Conservation (phyloP, 1,140 invertebrate genomes). For the Trissolcus basalis region DNA sequence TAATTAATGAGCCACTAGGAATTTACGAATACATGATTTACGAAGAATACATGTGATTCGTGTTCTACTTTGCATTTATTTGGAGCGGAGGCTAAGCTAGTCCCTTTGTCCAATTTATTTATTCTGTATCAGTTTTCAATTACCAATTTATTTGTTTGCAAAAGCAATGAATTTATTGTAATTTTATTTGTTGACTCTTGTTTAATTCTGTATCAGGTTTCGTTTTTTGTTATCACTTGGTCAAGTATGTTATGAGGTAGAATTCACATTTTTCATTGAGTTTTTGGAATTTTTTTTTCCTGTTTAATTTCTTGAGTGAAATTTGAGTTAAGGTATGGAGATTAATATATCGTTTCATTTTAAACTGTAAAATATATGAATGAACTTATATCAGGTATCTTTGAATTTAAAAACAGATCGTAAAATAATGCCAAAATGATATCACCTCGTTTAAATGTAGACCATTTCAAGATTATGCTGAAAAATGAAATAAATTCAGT, state of each 20-base stretch:
- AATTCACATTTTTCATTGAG: too few species aligned
- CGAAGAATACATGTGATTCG: conserved; percentile 63
- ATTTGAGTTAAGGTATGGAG: too few species aligned
- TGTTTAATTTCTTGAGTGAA: too few species aligned
- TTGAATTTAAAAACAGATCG: conserved; percentile 18
- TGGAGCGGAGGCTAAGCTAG: conserved; percentile 58
- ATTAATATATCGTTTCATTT: too few species aligned
- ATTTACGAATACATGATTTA: conserved; percentile 72
- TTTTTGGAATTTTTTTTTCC: too few species aligned
- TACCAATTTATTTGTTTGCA: conserved; percentile 7
- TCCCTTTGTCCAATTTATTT: conserved; percentile 65
- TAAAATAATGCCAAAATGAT: conserved; percentile 35
- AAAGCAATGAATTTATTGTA: not conserved
- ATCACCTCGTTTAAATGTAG: conserved; percentile 49
- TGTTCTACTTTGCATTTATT: conserved; percentile 61
- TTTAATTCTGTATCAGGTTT: conserved; percentile 18
- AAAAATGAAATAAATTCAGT: conserved; percentile 50
- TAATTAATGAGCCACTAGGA: conserved; percentile 74
- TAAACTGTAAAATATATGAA: too few species aligned
- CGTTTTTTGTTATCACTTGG: conserved; percentile 3
- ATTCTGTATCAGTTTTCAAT: conserved; percentile 38
- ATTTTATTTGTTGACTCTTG: conserved; percentile 25
- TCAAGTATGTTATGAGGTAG: not conserved
- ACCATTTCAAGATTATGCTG: conserved; percentile 41
- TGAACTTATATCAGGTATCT: not conserved